Conservation (phyloP, 2,797 vertebrate species). For the Melanotaenia maccullochi region DNA sequence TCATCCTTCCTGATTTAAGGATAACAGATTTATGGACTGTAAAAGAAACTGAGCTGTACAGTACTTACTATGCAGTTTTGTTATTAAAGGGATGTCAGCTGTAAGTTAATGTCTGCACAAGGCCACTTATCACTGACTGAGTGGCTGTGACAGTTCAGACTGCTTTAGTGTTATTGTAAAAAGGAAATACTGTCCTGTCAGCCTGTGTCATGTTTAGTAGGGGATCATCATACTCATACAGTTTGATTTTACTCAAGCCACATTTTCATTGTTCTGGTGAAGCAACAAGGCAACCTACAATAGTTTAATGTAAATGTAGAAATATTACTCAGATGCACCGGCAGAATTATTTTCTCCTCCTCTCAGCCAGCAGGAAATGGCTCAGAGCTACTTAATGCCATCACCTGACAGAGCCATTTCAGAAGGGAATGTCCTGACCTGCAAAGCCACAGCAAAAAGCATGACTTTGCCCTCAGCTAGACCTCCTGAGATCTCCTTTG, state of each 20-base stretch:
- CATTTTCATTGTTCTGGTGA: conserved; percentile 44
- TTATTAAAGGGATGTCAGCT: neutral
- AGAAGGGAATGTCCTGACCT: conserved; percentile 57
- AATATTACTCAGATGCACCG: conserved; percentile 9
- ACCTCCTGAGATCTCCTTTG: conserved; percentile 58
- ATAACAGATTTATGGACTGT: too few relatives aligned
- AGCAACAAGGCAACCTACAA: conserved; percentile 15
- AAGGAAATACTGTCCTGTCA: conserved; percentile 33
- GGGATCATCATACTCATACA: conserved; percentile 13
- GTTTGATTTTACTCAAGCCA: conserved; percentile 34
- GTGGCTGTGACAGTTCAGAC: conserved; percentile 16
- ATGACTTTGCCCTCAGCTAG: conserved; percentile 58
- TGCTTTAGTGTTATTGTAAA: conserved; percentile 21
- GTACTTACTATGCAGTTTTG: too few relatives aligned
- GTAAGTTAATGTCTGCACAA: conserved; percentile 3
- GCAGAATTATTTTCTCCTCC: conserved; percentile 36
- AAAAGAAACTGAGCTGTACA: too few relatives aligned
- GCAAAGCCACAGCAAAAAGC: conserved; percentile 41
- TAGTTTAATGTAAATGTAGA: conserved; percentile 3
- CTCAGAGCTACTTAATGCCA: conserved; percentile 55
- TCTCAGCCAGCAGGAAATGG: conserved; percentile 58
- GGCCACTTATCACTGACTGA: conserved; percentile 23
- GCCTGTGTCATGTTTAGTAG: neutral
- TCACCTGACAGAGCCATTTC: conserved; percentile 53
- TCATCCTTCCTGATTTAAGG: too few relatives aligned